Conservation (phyloP, 1,140 invertebrate genomes). For the Brachionus calyciflorus region DNA sequence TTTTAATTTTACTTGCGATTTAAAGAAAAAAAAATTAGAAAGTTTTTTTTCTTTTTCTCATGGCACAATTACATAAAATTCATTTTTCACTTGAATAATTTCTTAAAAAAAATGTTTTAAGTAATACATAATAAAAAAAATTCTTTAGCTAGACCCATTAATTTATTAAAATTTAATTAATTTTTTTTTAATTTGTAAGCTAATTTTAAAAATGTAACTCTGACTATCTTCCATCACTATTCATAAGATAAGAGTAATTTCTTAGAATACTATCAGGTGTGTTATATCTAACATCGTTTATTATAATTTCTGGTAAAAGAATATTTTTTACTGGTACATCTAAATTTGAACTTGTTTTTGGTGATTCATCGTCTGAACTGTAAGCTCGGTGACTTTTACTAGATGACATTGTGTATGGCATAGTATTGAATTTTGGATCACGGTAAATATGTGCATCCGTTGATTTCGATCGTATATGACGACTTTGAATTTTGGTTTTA, state of each 20-base stretch:
- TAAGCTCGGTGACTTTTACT: background rate
- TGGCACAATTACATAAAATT: slow-evolving; percentile 40
- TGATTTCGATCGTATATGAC: background rate
- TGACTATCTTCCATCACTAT: background rate
- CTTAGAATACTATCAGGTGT: background rate
- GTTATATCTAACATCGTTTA: slow-evolving; percentile 16
- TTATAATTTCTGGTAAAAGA: slow-evolving; percentile 3
- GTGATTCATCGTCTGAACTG: background rate
- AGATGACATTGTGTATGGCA: background rate
- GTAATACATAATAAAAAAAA: no score
- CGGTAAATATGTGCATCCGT: background rate
- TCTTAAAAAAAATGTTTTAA: background rate
- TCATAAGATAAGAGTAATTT: background rate
- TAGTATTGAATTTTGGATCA: slow-evolving; percentile 3
- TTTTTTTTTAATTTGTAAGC: background rate
- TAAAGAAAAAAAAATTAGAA: background rate
- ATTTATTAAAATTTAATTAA: no score
- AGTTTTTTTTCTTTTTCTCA: background rate
- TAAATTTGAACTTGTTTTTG: background rate
- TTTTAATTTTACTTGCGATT: background rate
- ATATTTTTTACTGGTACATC: background rate
- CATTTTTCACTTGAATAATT: slow-evolving; percentile 35
- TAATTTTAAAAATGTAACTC: background rate
- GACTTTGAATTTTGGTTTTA: background rate
- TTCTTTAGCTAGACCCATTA: no score